phyloP scores from a whole-genome alignment of 2,113 vertebrate genomes.

The Ciconia stormi region DNA sequence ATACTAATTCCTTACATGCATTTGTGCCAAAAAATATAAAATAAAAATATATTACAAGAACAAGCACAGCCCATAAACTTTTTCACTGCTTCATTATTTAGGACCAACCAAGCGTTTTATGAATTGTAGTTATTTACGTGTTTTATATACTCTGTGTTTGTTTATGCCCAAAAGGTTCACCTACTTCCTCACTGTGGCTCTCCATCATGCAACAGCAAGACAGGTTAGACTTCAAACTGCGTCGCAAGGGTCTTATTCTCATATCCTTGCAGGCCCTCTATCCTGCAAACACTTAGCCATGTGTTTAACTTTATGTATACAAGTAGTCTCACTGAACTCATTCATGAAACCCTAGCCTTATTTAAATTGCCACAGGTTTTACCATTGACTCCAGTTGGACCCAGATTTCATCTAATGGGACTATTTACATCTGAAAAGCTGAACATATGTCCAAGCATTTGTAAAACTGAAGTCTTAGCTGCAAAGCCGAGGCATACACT shows the following conservation, averaged over 20 bases:
- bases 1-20: neutral
- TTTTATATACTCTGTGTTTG: neutral
- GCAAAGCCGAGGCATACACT: neutral
- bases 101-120: constrained; percentile 16
- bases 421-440: constrained; percentile 57
- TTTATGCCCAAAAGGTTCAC: constrained; percentile 3
- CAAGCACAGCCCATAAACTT: constrained; percentile 8
- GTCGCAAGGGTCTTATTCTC: neutral
- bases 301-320: constrained; percentile 11
- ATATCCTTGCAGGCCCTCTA: neutral
- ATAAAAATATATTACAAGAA: neutral
- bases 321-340: constrained; percentile 29
- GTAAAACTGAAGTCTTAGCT: neutral
- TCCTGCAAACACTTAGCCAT: constrained; percentile 10
- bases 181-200: neutral
- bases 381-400: neutral
- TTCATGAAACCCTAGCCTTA: constrained; percentile 29
- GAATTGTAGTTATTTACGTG: neutral
- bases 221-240: neutral
- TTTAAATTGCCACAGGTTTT: constrained; percentile 15
- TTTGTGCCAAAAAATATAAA: constrained; percentile 21
- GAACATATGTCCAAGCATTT: neutral
- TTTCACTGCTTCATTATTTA: constrained; percentile 41
- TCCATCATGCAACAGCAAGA: neutral
- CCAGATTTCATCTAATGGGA: constrained; percentile 38